Evolutionary conservation across 2,797 vertebrate species (phyloP), one percentile per base, ranked within the genome.

Genomic region (Sitta carolinensis): DNA sequence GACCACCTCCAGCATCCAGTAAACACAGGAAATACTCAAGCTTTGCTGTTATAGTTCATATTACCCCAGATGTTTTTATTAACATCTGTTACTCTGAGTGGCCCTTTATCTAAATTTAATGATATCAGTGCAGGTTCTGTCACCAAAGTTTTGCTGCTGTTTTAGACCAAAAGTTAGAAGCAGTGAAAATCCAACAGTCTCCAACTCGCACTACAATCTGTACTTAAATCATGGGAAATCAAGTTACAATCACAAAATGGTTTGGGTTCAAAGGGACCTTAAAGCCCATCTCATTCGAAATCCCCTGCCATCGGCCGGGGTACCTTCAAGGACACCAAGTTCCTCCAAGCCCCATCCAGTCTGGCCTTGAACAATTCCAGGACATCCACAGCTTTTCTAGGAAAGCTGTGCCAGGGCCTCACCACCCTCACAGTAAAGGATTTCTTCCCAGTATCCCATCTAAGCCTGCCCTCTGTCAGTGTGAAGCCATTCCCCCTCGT

Each of bases 141-240:
- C 80, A 63, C 58, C 50, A 8, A 79, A 17, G 8, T 79, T 96
- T 69, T 76, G 42, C 40, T 84, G 15, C 13, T 43, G 59, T 67
- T 95, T 94, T 55, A 93, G 58, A 92, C 38, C 47, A 89, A 50
- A 97, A 97, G 57, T 91, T 80, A 85, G 84, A 79, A 92, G 75
- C 57, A 77, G 66, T 45, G 55, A 76, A 90, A 84, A 86, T 62
- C 84, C 61, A 89, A 32, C 42, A 78, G 34, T 75, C 77, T 94
- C 43, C 2, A 54, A 34, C 34, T 78, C 5, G 0, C 13, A 21
- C 57, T 58, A 3, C 0, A 9, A 93, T 93, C 40, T 83, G 13
- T 61, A 90, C 77, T 93, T 90, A 90, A 94, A 91, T 76, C 74
- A 47, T 5, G 38, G 47, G 48, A 20, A 17, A 84, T 86, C 79